Conservation (phyloP, 2,888 invertebrate genomes). For the Archaeoteleia sp. region DNA sequence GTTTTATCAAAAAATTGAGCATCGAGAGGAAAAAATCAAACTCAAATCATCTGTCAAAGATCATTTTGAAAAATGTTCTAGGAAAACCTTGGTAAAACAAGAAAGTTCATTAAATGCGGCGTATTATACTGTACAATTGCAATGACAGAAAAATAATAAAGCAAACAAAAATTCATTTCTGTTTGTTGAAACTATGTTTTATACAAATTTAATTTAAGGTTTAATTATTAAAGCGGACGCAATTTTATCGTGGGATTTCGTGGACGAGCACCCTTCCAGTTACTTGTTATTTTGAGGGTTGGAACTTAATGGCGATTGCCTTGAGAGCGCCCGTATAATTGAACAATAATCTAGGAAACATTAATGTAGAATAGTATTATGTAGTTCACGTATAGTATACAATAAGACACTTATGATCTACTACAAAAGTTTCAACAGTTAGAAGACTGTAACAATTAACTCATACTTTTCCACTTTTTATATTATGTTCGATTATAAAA, state of each 20-base stretch:
- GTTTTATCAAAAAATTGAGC: too few relatives aligned
- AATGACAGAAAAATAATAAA: too few relatives aligned
- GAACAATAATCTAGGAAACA: slow-evolving; percentile 69
- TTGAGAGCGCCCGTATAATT: slow-evolving; percentile 49
- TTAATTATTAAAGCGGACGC: slow-evolving; percentile 14
- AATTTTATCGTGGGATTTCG: slow-evolving; percentile 36
- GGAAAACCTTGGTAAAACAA: too few relatives aligned
- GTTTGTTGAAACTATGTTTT: too few relatives aligned
- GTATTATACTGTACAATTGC: too few relatives aligned
- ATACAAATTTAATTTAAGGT: too few relatives aligned
- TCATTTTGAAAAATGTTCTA: too few relatives aligned
- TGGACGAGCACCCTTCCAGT: slow-evolving; percentile 54
- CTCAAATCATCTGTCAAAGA: too few relatives aligned
- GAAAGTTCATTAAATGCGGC: too few relatives aligned
- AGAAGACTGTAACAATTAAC: slow-evolving; percentile 71
- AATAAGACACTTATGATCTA: slow-evolving; percentile 72
- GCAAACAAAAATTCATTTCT: too few relatives aligned
- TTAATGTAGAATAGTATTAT: slow-evolving; percentile 72
- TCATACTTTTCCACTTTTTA: slow-evolving; percentile 50
- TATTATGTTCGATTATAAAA: slow-evolving; percentile 32
- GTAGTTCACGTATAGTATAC: slow-evolving; percentile 69
- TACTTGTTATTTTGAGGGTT: slow-evolving; percentile 51
- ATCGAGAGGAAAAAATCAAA: too few relatives aligned
- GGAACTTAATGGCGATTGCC: slow-evolving; percentile 52
- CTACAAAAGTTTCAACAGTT: slow-evolving; percentile 73